Conservation (phyloP, 2,797 vertebrate species). For the Tapera naevia region DNA sequence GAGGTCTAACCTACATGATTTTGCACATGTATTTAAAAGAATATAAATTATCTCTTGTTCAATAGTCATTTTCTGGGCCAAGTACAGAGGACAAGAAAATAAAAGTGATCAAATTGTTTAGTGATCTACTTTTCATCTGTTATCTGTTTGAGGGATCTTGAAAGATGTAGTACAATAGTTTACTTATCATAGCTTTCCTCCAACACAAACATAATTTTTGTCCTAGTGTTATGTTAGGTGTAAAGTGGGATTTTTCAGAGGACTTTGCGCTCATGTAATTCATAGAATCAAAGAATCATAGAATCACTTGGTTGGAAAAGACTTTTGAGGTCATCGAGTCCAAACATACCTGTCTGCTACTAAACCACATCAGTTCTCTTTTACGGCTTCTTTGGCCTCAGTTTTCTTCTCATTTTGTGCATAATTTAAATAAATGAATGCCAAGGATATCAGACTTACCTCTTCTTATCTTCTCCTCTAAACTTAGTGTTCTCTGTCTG, state of each 20-base stretch:
- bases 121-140: not conserved
- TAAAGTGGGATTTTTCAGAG: not conserved
- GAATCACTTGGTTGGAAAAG: too few species aligned
- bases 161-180: not conserved
- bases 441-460: not conserved
- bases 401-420: not conserved
- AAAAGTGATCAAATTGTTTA: not conserved
- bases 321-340: too few species aligned
- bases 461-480: not conserved
- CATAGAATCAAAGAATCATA: too few species aligned
- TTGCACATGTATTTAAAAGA: not conserved
- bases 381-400: not conserved
- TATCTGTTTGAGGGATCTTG: not conserved
- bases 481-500: not conserved
- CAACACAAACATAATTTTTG: not conserved
- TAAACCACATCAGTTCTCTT: not conserved
- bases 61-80: not conserved
- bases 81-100: not conserved
- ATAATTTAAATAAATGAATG: not conserved
- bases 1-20: not conserved
- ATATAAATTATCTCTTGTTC: not conserved
- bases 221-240: not conserved
- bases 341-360: too few species aligned
- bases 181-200: not conserved
- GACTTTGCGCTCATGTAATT: not conserved